Evolutionary conservation across 2,797 vertebrate species (phyloP).

Genomic region (Mormyrops boulengeri): DNA sequence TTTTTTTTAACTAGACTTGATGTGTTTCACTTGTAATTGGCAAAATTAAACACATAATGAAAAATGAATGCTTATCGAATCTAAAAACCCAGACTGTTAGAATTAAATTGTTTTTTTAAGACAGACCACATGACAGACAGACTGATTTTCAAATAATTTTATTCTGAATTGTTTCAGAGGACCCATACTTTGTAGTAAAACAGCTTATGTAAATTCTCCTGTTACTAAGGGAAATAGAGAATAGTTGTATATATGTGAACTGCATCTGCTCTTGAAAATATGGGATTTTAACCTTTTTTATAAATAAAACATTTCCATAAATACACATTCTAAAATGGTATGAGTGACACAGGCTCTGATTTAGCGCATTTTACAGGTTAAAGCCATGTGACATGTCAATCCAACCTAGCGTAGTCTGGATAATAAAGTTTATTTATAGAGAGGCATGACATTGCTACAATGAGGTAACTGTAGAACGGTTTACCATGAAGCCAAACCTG

Average conservation of each 20-base stretch:
- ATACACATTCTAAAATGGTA: conserved; percentile 46
- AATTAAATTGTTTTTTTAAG: not conserved
- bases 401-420: conserved; percentile 40
- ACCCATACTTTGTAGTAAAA: conserved; percentile 47
- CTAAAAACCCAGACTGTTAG: not conserved
- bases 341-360: conserved; percentile 49
- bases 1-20: not conserved
- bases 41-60: not conserved
- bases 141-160: conserved; percentile 54
- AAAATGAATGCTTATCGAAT: not conserved
- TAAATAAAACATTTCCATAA: conserved; percentile 57
- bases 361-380: conserved; percentile 65
- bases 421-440: conserved; percentile 21
- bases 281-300: conserved; percentile 55
- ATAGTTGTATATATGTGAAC: conserved; percentile 47
- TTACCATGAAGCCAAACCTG: conserved; percentile 12
- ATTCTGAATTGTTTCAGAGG: conserved; percentile 51
- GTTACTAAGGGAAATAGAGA: conserved; percentile 50
- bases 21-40: not conserved
- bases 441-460: not conserved
- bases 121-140: conserved; percentile 12
- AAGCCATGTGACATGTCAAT: conserved; percentile 53
- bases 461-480: not conserved
- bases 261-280: conserved; percentile 54
- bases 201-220: conserved; percentile 37